Base-by-base conservation (phyloP, 2,888 invertebrate genomes). In the Stenurella melanura region DNA sequence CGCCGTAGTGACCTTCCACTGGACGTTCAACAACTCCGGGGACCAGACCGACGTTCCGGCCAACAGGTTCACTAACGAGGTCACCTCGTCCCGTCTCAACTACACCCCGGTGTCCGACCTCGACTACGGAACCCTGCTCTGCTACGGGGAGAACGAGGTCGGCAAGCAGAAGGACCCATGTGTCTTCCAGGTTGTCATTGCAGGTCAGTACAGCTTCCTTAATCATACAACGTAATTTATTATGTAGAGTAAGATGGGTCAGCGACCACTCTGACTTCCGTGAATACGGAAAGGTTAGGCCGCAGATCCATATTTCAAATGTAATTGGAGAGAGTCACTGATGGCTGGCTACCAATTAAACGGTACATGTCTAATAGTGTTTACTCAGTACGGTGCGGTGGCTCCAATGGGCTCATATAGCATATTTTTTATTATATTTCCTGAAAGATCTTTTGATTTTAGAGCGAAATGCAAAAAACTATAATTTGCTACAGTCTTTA, bases 21-120 rank as follows among this genome's bases (percentile, higher is more conserved):
- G 97, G 97, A 96, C 96, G 82, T 96, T 97, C 92, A 97, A 97
- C 91, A 96, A 96, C 89, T 96, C 96, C 77, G 96, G 96, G 18
- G 96, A 96, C 87, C 94, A 95, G 90, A 94, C 94, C 68, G 95
- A 96, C 88, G 92, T 96, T 83, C 93, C 96, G 75, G 89, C 91
- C 79, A 93, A 93, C 72, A 93, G 93, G 85, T 94, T 92, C 89
- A 93, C 91, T 82, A 93, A 91, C 82, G 92, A 94, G 78, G 94
- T 94, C 1, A 93, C 93, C 81, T 92, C 93, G 4, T 94, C 94
- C 73, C 92, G 93, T 38, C 91, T 96, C 76, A 95, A 96, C 91
- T 97, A 97, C 89, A 96, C 96, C 9, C 96, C 96, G 0, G 93
- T 94, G 54, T 94, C 95, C 17, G 96, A 97, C 89, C 93, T 96